Evolutionary conservation across 2,888 invertebrate genomes (phyloP).

Genomic region (Chirona hameri): DNA sequence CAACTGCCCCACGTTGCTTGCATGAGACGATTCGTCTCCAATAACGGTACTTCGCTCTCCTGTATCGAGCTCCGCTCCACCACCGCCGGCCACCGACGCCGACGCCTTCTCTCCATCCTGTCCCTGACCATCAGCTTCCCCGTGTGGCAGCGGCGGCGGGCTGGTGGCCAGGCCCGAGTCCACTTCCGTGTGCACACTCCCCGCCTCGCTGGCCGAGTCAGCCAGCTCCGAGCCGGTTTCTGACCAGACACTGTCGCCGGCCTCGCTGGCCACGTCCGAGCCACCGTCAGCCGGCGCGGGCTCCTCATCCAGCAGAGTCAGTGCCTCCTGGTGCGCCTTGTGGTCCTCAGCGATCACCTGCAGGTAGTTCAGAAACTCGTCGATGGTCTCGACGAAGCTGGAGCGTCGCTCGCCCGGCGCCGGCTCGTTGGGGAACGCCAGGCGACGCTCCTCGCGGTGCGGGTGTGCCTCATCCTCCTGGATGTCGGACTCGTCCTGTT

Average conservation of each 20-base stretch:
- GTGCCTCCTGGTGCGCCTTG: slow-evolving; percentile 14
- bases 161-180: slow-evolving; percentile 2
- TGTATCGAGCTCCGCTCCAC: too few relatives aligned
- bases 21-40: too few relatives aligned
- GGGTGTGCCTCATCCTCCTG: neutral
- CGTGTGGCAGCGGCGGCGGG: neutral
- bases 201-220: neutral
- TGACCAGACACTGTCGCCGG: slow-evolving; percentile 6
- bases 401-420: neutral
- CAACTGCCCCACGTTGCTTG: too few relatives aligned
- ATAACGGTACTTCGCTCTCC: too few relatives aligned
- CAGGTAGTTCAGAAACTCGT: neutral
- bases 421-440: neutral
- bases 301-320: neutral
- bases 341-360: neutral
- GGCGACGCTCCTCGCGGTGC: neutral
- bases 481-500: neutral
- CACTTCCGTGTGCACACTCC: neutral
- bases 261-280: slow-evolving; percentile 5
- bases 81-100: neutral
- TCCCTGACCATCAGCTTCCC: neutral
- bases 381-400: neutral
- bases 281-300: neutral
- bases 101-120: neutral
- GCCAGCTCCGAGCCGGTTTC: neutral